Conservation (phyloP, 2,888 invertebrate genomes). For the Drosophila paramelanica region DNA sequence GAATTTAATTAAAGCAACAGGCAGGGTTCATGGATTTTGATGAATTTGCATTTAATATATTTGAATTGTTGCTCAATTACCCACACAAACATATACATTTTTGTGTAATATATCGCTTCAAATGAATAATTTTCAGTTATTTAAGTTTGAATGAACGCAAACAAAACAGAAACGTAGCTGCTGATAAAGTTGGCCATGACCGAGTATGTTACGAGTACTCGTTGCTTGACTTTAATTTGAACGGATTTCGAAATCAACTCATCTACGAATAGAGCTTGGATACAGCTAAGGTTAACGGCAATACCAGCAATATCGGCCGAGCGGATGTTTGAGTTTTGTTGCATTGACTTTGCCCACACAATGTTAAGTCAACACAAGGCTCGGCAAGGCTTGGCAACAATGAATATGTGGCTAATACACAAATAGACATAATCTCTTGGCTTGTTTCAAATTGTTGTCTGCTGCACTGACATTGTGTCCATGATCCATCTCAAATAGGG, state of each 20-base stretch:
- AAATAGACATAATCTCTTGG: constrained; percentile 27
- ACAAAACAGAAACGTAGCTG: neutral
- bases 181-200: constrained; percentile 13
- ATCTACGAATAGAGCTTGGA: neutral
- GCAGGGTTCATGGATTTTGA: no score
- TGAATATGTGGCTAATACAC: constrained; percentile 17
- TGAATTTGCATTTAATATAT: no score
- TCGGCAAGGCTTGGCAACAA: constrained; percentile 26
- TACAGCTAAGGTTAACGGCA: constrained; percentile 12
- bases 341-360: constrained; percentile 48
- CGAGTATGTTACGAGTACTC: constrained; percentile 4
- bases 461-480: constrained; percentile 34
- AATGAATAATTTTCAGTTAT: neutral
- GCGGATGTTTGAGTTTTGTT: constrained; percentile 41
- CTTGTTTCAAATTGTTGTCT: constrained; percentile 9
- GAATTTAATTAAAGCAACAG: neutral
- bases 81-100: neutral
- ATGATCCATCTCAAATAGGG: constrained; percentile 17
- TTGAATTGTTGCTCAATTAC: no score
- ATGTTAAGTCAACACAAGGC: constrained; percentile 33
- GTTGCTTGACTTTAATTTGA: neutral
- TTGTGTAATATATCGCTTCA: neutral
- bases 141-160: neutral
- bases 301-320: constrained; percentile 18
- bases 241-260: neutral